Conservation (phyloP, 2,888 invertebrate genomes). For the Chalcis sispes region DNA sequence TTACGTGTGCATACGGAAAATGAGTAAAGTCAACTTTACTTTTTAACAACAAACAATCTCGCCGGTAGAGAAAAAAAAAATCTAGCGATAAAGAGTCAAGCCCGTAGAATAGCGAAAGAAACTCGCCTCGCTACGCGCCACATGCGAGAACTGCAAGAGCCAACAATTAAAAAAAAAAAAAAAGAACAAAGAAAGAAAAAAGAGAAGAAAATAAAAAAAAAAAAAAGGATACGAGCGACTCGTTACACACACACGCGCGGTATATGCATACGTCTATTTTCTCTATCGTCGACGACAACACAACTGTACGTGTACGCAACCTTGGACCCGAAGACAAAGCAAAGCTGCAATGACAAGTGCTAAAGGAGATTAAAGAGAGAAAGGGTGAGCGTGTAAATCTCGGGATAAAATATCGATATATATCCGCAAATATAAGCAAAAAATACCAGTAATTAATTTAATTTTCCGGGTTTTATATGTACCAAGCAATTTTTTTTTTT, state of each 20-base stretch:
- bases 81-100: no score
- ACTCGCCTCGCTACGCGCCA: neutral
- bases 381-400: no score
- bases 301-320: neutral
- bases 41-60: neutral
- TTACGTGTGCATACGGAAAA: neutral
- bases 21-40: conserved; percentile 11
- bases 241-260: no score
- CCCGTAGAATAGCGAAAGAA: no score
- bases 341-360: conserved; percentile 6
- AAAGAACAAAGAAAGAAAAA: neutral
- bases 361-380: conserved; percentile 47
- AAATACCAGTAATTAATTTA: no score
- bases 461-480: no score
- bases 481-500: no score
- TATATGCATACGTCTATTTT: neutral
- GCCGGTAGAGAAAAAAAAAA: neutral
- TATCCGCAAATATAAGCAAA: no score
- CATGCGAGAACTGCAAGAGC: neutral
- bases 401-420: no score
- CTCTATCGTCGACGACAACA: neutral
- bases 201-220: neutral
- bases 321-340: conserved; percentile 19
- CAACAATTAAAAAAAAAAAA: neutral
- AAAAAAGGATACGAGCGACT: neutral